Base-by-base conservation (phyloP, 2,113 vertebrate species). In the Gasterosteus aculeatus region DNA sequence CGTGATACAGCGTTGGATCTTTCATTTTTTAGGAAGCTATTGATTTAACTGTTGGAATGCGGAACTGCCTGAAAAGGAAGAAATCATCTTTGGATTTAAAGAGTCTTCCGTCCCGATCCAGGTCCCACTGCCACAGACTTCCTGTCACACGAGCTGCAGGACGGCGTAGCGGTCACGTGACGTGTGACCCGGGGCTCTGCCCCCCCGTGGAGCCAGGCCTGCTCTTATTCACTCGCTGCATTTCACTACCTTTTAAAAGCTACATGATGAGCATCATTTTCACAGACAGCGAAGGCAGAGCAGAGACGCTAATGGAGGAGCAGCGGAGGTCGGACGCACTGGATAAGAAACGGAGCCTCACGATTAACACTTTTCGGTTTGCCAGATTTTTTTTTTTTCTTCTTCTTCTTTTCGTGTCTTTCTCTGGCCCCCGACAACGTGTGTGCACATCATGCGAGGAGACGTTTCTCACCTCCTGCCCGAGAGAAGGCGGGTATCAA, bases 401-500 rank as follows among this genome's bases (percentile, higher is more conserved):
- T n/a, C 19, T 3, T 49, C 2, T 49, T 47, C 46, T 16, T 0
- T 19, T n/a, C 69, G 56, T 47, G 33, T 29, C 61, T 63, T 64
- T 22, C 63, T 22, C 0, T 0, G 33, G 65, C 72, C 69, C 51
- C 69, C 69, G 71, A 85, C 78, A 85, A 64, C 81, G 72, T 80
- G 84, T 87, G 86, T 73, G 80, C 54, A 88, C 83, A 73, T 87
- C 83, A 86, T 72, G 69, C 47, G 59, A 77, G 54, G 53, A 89
- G 87, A 84, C 80, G 14, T 85, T 82, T 80, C 64, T 75, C 69
- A 84, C 84, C 83, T 87, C 64, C 70, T 26, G 84, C 84, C 80
- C 10, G 1, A 58, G 81, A 76, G 83, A 57, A 78, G 89, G 83
- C 70, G 82, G 75, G 78, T 92, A 94, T 94, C 89, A 93, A 94